Conservation (phyloP, 1,140 invertebrate genomes). For the Bombus affinis region DNA sequence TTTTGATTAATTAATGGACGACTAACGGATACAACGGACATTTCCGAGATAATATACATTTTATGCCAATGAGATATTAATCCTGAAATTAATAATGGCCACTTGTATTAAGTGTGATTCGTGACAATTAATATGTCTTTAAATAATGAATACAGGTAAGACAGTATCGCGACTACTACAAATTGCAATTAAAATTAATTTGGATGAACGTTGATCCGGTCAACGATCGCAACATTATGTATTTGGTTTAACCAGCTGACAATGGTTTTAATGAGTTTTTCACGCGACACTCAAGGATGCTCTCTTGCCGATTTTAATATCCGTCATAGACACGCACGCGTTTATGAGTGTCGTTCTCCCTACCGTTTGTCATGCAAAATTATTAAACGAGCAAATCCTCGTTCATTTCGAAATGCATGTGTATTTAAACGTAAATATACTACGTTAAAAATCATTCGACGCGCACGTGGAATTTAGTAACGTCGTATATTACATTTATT, state of each 20-base stretch:
- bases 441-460: not conserved
- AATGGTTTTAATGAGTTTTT: constrained; percentile 43
- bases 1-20: not conserved
- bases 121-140: constrained; percentile 42
- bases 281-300: not conserved
- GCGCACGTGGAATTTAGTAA: too few relatives aligned
- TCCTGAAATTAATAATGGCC: constrained; percentile 28
- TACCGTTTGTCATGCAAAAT: not conserved
- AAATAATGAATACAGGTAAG: constrained; percentile 34
- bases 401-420: not conserved
- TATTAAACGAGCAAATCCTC: constrained; percentile 8
- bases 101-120: constrained; percentile 18
- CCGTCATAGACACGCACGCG: not conserved
- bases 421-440: not conserved
- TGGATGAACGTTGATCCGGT: constrained; percentile 6
- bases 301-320: constrained; percentile 37
- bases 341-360: not conserved
- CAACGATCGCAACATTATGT: not conserved
- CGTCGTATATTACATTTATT: not conserved
- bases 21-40: too few relatives aligned
- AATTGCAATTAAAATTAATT: constrained; percentile 43
- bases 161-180: not conserved
- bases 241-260: constrained; percentile 26
- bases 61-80: constrained; percentile 27
- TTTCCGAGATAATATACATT: not conserved